A percentile compares a stretch with the other conserved stretches of the same genome.
Evolutionary conservation across 2,113 vertebrate genomes (phyloP).

Genomic region (Lethenteron camtschaticum): DNA sequence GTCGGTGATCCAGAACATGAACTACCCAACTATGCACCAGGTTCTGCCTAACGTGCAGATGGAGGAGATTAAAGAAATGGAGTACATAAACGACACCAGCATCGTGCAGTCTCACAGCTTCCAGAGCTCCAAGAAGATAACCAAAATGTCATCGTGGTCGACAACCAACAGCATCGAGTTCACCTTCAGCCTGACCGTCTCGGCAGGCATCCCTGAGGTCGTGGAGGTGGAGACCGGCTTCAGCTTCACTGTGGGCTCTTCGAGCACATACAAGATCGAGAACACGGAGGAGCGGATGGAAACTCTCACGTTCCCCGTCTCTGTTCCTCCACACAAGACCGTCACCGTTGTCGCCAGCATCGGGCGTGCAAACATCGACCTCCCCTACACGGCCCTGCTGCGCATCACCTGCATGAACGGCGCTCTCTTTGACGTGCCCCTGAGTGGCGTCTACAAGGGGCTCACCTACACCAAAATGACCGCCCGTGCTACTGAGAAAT

Average conservation of each 20-base stretch:
- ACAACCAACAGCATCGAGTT: background rate
- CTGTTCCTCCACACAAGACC: constrained; percentile 8
- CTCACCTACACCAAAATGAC: constrained; percentile 6
- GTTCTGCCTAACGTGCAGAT: constrained; percentile 5
- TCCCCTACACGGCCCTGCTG: constrained; percentile 13
- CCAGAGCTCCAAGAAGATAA: constrained; percentile 9
- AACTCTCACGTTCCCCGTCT: too few relatives aligned
- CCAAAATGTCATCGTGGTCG: constrained; percentile 11
- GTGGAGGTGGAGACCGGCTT: background rate
- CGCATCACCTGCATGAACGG: constrained; percentile 11
- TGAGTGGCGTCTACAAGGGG: constrained; percentile 11
- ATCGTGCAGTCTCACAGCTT: constrained; percentile 4
- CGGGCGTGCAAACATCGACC: constrained; percentile 11
- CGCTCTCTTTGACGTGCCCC: constrained; percentile 6
- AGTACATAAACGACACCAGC: constrained; percentile 4
- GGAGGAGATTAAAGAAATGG: constrained; percentile 10
- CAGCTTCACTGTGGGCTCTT: too few relatives aligned
- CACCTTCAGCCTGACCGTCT: constrained; percentile 7
- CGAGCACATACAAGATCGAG: too few relatives aligned
- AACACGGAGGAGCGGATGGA: too few relatives aligned
- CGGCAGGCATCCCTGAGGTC: constrained; percentile 10
- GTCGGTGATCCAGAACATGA: constrained; percentile 2
- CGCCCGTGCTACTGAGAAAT: background rate
- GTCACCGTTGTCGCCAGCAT: constrained; percentile 8
- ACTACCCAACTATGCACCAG: constrained; percentile 12